Percentiles rank a stretch among this genome's conserved stretches.
Evolutionary conservation across 2,113 vertebrate genomes (phyloP).

Genomic region (Chloroceryle aenea): DNA sequence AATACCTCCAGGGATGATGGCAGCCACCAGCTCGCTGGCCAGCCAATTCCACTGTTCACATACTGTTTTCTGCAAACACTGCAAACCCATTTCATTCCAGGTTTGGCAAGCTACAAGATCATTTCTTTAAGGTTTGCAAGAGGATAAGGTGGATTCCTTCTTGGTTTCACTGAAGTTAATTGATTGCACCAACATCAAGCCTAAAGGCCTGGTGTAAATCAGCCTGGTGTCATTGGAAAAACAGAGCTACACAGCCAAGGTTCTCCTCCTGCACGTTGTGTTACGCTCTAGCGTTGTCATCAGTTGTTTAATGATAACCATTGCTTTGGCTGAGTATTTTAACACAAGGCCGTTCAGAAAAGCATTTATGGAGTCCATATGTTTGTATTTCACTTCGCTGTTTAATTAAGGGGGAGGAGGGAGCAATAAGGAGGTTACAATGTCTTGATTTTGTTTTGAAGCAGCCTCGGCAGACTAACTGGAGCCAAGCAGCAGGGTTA

Average conservation of each 20-base stretch:
- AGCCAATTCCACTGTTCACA: not conserved
- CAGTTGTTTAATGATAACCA: slow-evolving; percentile 33
- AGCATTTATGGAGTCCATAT: slow-evolving; percentile 31
- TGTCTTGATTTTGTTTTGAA: slow-evolving; percentile 15
- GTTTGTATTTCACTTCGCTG: slow-evolving; percentile 27
- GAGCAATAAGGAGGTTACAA: not conserved
- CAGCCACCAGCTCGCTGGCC: not conserved
- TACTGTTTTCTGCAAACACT: not conserved
- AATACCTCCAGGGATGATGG: not conserved
- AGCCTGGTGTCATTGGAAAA: not conserved
- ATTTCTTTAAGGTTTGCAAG: not conserved
- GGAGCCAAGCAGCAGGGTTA: slow-evolving; percentile 48
- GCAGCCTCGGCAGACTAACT: slow-evolving; percentile 32
- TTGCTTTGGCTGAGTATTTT: slow-evolving; percentile 17
- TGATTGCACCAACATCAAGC: not conserved
- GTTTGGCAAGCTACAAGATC: not conserved
- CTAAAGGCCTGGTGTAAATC: not conserved
- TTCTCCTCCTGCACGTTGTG: not conserved
- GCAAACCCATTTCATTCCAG: not conserved
- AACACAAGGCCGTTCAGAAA: not conserved
- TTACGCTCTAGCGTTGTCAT: not conserved
- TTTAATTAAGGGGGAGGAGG: not conserved
- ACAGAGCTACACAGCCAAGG: not conserved
- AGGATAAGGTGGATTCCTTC: not conserved
- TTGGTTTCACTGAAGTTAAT: not conserved